These are phyloP conservation scores for Calliphora vicina DNA, from an alignment of 1,140 invertebrate species.

Conservation along the genomic window DNA sequence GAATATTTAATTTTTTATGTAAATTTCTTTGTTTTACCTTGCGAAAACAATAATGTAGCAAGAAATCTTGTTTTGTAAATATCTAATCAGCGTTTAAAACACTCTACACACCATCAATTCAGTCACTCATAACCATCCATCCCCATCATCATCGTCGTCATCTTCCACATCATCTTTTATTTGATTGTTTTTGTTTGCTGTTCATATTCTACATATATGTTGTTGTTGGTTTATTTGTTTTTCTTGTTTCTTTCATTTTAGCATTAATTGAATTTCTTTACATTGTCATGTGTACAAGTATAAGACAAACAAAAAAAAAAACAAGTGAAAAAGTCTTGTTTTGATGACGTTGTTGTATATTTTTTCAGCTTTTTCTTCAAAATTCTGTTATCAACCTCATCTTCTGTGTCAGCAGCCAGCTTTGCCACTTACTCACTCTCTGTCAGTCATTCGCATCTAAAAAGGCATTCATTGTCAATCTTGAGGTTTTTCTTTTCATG, in stretches of 20 bases:
- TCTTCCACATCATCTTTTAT: slow-evolving; percentile 27
- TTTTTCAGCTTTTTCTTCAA: not conserved
- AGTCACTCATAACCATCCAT: not conserved
- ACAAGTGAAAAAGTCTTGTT: slow-evolving; percentile 6
- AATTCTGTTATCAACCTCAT: not conserved
- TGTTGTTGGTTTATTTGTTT: not conserved
- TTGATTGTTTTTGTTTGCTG: slow-evolving; percentile 10
- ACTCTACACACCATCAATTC: not conserved
- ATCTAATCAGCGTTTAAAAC: not conserved
- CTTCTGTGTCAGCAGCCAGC: not conserved
- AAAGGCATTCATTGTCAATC: not conserved
- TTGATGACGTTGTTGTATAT: slow-evolving; percentile 29
- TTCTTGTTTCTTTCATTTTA: slow-evolving; percentile 19
- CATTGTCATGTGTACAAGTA: not conserved
- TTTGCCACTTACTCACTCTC: not conserved
- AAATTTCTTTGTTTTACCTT: not conserved
- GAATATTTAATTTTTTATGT: not conserved
- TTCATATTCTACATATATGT: not conserved
- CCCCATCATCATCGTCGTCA: not conserved
- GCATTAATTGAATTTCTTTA: slow-evolving; percentile 17
- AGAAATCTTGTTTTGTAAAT: not conserved
- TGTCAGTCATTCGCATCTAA: not conserved
- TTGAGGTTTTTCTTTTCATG: not conserved
- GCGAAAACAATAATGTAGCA: not conserved
- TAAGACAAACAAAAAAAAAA: not conserved